Evolutionary conservation across 2,797 vertebrate species (phyloP).

Genomic region (Thamnophis elegans): DNA sequence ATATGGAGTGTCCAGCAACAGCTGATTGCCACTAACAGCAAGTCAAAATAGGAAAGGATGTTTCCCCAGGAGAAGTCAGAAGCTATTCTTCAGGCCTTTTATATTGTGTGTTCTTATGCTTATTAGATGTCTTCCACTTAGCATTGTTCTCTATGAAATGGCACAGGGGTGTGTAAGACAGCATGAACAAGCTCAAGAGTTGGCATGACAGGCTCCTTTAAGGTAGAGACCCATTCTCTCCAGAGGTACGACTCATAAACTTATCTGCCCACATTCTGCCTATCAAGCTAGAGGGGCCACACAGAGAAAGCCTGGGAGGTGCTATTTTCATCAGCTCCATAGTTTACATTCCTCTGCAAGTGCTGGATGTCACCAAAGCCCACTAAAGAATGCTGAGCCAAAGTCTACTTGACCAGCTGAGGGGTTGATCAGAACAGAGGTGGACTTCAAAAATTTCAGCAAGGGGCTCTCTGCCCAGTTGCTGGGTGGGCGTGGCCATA

Average conservation of each 20-base stretch:
- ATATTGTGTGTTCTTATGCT: conserved; percentile 30
- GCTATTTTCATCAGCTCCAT: background rate
- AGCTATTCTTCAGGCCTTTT: conserved; percentile 54
- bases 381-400: background rate
- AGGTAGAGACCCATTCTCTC: conserved; percentile 17
- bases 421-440: conserved; percentile 54
- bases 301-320: background rate
- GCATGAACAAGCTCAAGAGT: conserved; percentile 1
- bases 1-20: conserved; percentile 14
- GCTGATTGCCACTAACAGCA: conserved; percentile 35
- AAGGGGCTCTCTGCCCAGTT: no score
- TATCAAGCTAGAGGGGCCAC: background rate
- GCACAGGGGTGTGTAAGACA: background rate
- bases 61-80: conserved; percentile 48
- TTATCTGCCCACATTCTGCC: background rate
- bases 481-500: no score
- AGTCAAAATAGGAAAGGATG: conserved; percentile 25
- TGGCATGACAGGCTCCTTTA: conserved; percentile 24
- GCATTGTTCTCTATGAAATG: conserved; percentile 42
- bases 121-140: conserved; percentile 55
- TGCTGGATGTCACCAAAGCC: background rate
- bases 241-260: background rate
- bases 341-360: conserved; percentile 3
- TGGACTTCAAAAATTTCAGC: no score
- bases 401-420: conserved; percentile 49